Conservation (phyloP, 2,113 vertebrate genomes). For the Dipodomys stephensi region DNA sequence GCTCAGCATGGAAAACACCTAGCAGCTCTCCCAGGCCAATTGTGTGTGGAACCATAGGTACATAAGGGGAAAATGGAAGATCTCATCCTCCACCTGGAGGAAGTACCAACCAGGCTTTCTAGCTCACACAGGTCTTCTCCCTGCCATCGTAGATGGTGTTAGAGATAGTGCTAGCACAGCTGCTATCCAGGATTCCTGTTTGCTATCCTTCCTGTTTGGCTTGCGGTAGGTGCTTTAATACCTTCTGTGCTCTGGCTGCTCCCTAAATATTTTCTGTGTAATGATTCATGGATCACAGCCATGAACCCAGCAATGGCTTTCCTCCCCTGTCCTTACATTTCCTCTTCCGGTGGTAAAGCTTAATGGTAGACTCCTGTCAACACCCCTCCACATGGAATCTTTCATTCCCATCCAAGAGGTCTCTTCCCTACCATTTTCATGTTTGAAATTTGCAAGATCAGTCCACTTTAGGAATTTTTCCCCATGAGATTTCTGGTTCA, state of each 20-base stretch:
- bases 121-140: background rate
- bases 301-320: background rate
- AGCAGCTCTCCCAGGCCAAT: background rate
- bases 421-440: background rate
- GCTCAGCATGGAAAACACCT: background rate
- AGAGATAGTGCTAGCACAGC: background rate
- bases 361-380: background rate
- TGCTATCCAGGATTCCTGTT: background rate
- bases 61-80: background rate
- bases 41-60: background rate
- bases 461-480: background rate
- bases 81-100: background rate
- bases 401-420: no score
- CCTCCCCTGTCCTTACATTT: background rate
- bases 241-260: background rate
- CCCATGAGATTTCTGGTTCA: background rate
- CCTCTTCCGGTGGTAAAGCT: background rate
- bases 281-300: background rate
- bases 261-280: background rate
- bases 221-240: accelerated
- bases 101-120: background rate
- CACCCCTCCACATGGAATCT: background rate
- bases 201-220: no score
- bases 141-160: background rate
- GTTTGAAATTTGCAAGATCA: background rate